Evolutionary conservation across 2,113 vertebrate genomes (phyloP).

Genomic region (Camelus dromedarius): DNA sequence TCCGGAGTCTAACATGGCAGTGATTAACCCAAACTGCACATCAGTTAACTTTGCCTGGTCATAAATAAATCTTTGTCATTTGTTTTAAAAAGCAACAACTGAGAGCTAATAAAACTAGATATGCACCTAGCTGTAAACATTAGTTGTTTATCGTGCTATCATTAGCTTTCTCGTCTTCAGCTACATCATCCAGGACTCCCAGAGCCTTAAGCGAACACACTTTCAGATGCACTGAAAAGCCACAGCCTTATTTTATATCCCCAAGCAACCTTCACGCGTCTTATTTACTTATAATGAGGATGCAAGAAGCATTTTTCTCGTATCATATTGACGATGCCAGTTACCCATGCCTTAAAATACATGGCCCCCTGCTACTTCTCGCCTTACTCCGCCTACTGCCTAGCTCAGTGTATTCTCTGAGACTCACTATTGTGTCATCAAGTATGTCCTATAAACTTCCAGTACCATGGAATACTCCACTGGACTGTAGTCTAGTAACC

Average conservation of each 20-base stretch:
- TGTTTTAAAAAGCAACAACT: slow-evolving; percentile 52
- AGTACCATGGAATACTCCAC: not conserved
- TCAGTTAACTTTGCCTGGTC: not conserved
- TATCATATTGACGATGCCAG: not conserved
- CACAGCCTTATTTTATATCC: not conserved
- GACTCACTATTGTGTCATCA: not conserved
- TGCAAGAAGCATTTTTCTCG: not conserved
- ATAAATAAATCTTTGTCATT: slow-evolving; percentile 58
- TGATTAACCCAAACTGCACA: slow-evolving; percentile 23
- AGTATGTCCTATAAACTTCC: not conserved
- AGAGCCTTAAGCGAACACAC: not conserved
- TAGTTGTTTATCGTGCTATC: slow-evolving; percentile 31
- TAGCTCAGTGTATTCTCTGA: not conserved
- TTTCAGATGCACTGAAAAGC: not conserved
- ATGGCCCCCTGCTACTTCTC: not conserved
- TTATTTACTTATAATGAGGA: not conserved
- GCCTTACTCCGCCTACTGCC: not conserved
- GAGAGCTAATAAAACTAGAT: slow-evolving; percentile 61
- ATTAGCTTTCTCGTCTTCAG: not conserved
- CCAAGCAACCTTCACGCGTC: not conserved
- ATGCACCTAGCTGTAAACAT: not conserved
- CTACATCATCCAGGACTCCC: not conserved
- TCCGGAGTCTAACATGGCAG: slow-evolving; percentile 45
- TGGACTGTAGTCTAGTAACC: not conserved
- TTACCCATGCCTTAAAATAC: not conserved